These are phyloP conservation scores for Fragum whitleyi DNA, from an alignment of 2,888 invertebrate genomes.

Conservation along the genomic window DNA sequence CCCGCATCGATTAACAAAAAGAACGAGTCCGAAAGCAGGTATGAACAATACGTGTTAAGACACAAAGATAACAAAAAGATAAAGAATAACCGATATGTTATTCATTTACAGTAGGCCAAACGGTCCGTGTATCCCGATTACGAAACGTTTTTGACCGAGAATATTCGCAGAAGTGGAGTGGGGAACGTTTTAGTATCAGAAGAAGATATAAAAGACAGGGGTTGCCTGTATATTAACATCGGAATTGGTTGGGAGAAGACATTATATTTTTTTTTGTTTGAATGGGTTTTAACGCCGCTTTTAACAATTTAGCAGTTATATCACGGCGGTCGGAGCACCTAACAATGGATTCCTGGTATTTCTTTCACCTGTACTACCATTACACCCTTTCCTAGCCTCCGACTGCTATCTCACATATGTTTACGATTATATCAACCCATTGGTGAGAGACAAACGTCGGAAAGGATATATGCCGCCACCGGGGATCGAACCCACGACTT, in stretches of 20 bases:
- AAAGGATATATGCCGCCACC: no score
- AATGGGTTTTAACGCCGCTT: no score
- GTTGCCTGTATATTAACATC: constrained; percentile 9
- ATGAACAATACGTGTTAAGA: constrained; percentile 30
- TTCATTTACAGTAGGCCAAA: constrained; percentile 35
- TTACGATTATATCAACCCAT: no score
- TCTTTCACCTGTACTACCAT: no score
- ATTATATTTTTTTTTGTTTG: no score
- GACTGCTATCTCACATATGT: no score
- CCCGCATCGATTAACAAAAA: constrained; percentile 30
- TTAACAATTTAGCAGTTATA: no score
- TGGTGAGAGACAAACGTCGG: no score
- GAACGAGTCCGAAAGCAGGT: constrained; percentile 30
- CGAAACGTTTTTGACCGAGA: constrained; percentile 24
- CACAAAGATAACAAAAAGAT: not conserved
- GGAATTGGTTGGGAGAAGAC: constrained; percentile 51
- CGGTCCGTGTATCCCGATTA: constrained; percentile 44
- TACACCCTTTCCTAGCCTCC: no score
- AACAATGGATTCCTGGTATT: no score
- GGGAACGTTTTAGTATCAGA: not conserved
- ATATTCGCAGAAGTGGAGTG: constrained; percentile 3
- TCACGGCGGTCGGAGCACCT: no score
- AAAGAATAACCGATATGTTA: not conserved
- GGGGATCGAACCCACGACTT: no score
- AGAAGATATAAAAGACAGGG: not conserved